These are phyloP conservation scores for Tachyglossus aculeatus DNA, from an alignment of 2,797 vertebrate genomes.

Conservation along the genomic window DNA sequence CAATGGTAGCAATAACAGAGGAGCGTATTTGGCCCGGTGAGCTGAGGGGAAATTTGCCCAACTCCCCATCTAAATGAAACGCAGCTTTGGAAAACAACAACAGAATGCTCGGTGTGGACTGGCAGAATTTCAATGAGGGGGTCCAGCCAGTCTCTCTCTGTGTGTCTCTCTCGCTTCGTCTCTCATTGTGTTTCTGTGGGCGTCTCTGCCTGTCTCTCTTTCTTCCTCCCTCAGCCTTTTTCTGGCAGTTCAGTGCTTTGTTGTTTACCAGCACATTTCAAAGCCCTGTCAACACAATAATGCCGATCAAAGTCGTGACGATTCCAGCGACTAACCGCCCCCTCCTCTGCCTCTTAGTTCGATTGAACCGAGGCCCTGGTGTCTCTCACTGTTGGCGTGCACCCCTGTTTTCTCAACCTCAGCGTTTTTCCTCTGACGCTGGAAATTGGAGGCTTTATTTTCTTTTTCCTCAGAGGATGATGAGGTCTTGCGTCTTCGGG, in stretches of 20 bases:
- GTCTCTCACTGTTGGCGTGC: no score
- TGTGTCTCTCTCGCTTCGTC: not conserved
- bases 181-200: not conserved
- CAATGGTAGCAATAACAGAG: slow-evolving; percentile 39
- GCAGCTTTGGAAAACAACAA: slow-evolving; percentile 36
- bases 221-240: no score
- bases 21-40: slow-evolving; percentile 12
- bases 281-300: not conserved
- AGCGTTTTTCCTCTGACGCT: no score
- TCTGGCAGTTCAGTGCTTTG: not conserved
- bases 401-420: no score
- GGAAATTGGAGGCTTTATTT: no score
- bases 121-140: slow-evolving; percentile 40
- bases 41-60: slow-evolving; percentile 44
- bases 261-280: not conserved
- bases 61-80: slow-evolving; percentile 59
- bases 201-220: not conserved
- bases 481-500: not conserved
- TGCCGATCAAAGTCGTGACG: not conserved
- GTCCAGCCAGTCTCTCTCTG: not conserved
- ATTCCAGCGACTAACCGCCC: not conserved
- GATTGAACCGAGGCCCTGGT: not conserved
- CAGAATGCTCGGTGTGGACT: slow-evolving; percentile 36
- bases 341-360: not conserved
- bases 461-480: slow-evolving; percentile 18